phyloP scores from a whole-genome alignment of 1,140 invertebrate species.

The Dolichoris vasculosae region DNA sequence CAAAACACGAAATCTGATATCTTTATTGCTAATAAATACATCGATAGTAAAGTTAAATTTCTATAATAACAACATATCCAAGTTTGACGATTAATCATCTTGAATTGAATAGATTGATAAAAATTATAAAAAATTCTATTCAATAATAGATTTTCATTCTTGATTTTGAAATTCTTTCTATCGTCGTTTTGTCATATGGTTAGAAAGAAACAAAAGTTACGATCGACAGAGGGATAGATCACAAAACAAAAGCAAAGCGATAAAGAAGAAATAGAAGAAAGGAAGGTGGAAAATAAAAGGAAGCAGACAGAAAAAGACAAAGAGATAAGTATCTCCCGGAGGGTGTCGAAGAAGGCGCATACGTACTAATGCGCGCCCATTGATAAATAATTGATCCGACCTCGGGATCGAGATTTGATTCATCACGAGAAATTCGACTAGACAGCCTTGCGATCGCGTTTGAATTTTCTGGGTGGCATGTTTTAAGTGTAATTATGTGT shows the following conservation, averaged over 20 bases:
- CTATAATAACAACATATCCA: too few species aligned
- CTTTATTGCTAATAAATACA: too few species aligned
- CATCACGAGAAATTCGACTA: neutral
- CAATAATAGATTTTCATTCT: too few species aligned
- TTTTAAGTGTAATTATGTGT: neutral
- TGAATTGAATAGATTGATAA: too few species aligned
- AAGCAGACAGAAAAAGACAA: neutral
- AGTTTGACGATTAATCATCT: too few species aligned
- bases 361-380: neutral
- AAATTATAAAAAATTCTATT: too few species aligned
- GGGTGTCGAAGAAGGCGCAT: too few species aligned
- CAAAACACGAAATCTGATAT: neutral
- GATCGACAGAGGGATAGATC: constrained; percentile 15
- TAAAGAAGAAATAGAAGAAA: constrained; percentile 29
- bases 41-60: too few species aligned
- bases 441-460: neutral
- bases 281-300: neutral
- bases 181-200: too few species aligned
- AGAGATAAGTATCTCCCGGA: neutral
- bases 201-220: neutral
- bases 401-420: neutral
- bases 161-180: too few species aligned
- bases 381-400: neutral
- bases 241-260: constrained; percentile 12
- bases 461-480: neutral